Evolutionary conservation across 2,888 invertebrate genomes (phyloP), one percentile per base, ranked within the genome.

Genomic region (Tetragonisca angustula): DNA sequence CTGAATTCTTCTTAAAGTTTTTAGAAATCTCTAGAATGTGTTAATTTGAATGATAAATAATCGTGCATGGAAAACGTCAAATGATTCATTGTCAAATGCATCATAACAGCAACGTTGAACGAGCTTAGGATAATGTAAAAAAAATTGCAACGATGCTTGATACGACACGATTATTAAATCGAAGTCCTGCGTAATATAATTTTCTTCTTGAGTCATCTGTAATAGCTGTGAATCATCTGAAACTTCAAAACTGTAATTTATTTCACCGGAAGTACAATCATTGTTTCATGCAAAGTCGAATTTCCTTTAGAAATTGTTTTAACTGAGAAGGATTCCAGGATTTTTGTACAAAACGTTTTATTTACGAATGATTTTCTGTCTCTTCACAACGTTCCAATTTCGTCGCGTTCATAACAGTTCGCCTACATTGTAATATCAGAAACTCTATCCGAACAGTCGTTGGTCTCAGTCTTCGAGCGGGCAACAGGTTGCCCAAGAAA

Each of bases 401-500:
- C 13, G 24, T 43, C 36, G 19, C 2, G 19, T 17, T n/a, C 21
- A 32, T 2, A 19, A 11, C 43, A 4, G 43, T 19, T 80, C 54
- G 4, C 43, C 76, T 56, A 84, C 84, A 84, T 79, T 84, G 84
- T 84, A 43, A 43, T 11, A 79, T 75, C n/a, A 17, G 19, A 24
- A 62, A 70, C 49, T 73, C 49, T 24, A 68, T 19, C 9, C 5
- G 21, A 43, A 4, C 50, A 52, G 27, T 24, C 59, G 17, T 76
- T 61, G 56, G 62, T 72, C 50, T 72, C 17, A n/a, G 73, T 52
- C 32, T 15, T 50, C 54, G 36, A 70, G 62, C 49, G 52, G 15
- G 59, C 50, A 50, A n/a, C 43, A 68, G 62, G 52, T 69, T 69
- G 27, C 27, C 27, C n/a, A 17, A 32, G 24, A 72, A 64, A 84